phyloP scores from a whole-genome alignment of 2,888 invertebrate species.

The Teleogryllus oceanicus region DNA sequence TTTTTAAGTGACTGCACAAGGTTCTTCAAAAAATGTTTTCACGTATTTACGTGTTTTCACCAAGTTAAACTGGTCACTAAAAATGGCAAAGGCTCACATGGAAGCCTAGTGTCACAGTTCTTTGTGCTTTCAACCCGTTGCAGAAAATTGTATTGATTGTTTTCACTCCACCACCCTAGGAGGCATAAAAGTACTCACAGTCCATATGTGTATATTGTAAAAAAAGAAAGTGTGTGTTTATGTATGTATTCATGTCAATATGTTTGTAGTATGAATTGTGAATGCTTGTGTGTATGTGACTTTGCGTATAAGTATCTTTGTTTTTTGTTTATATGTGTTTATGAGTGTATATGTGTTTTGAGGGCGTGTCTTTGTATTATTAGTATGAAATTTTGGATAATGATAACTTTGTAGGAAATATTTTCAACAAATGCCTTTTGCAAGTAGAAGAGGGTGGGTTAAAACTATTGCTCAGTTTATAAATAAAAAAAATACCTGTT shows the following conservation, averaged over 20 bases:
- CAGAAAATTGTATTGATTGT: not conserved
- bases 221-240: not conserved
- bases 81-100: not conserved
- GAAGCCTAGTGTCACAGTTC: not conserved
- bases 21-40: slow-evolving; percentile 8
- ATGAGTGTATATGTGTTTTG: too few relatives aligned
- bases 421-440: too few relatives aligned
- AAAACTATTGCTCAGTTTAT: slow-evolving; percentile 33
- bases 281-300: too few relatives aligned
- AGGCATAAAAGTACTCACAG: slow-evolving; percentile 3
- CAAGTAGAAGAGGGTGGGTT: slow-evolving; percentile 20
- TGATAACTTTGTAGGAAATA: too few relatives aligned
- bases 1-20: not conserved
- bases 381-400: too few relatives aligned
- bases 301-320: too few relatives aligned
- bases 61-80: not conserved
- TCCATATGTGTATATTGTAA: not conserved
- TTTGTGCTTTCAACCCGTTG: not conserved
- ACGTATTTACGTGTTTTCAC: not conserved
- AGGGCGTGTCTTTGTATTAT: too few relatives aligned
- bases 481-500: slow-evolving; percentile 25
- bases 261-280: too few relatives aligned
- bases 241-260: not conserved
- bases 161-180: slow-evolving; percentile 12
- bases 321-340: too few relatives aligned